Percentiles rank a stretch among this genome's conserved stretches.
These are phyloP conservation scores for Epinotia brunnichana DNA, from an alignment of 2,888 invertebrate genomes.

Conservation along the genomic window DNA sequence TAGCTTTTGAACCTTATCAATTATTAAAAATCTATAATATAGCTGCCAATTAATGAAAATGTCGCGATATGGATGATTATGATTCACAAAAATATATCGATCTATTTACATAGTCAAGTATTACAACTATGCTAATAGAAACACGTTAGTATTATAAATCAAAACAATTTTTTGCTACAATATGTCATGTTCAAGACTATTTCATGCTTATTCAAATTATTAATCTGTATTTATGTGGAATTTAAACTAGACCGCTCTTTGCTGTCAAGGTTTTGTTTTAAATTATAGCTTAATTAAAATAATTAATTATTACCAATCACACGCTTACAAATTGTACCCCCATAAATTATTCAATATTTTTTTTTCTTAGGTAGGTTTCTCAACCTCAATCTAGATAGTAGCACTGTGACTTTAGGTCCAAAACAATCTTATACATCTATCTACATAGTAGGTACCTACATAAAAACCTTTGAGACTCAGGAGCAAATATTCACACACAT, in stretches of 20 bases:
- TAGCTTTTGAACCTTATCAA: not conserved
- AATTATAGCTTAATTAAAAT: conserved; percentile 6
- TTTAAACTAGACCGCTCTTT: not conserved
- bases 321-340: not conserved
- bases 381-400: too few relatives aligned
- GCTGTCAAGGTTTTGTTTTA: not conserved
- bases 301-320: not conserved
- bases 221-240: conserved; percentile 9
- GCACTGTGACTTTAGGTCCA: too few relatives aligned
- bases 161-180: not conserved
- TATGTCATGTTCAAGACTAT: conserved; percentile 27
- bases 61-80: not conserved
- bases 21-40: not conserved
- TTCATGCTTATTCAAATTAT: conserved; percentile 17
- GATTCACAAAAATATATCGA: not conserved
- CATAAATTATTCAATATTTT: too few relatives aligned
- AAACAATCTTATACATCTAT: too few relatives aligned
- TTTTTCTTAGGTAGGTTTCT: too few relatives aligned
- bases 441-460: too few relatives aligned
- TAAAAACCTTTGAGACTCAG: too few relatives aligned
- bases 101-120: not conserved
- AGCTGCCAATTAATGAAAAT: not conserved
- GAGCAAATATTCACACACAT: too few relatives aligned
- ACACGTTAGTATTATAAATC: not conserved
- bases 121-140: conserved; percentile 10